A percentile compares a stretch with the other conserved stretches of the same genome.
Conservation (phyloP, 2,888 invertebrate species). For the Callimorpha dominula region DNA sequence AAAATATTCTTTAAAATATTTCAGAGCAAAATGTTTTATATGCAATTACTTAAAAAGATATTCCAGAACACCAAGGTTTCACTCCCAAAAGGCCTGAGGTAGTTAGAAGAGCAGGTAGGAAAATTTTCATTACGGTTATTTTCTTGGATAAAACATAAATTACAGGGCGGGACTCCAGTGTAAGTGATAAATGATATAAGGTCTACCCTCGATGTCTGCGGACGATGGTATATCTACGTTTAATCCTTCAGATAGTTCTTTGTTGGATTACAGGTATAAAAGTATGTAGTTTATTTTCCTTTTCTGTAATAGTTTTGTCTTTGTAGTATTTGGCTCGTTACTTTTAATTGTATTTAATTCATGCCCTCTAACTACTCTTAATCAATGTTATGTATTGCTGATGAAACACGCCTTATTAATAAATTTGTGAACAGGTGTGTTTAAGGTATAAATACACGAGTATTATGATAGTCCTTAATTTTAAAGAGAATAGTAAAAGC, state of each 20-base stretch:
- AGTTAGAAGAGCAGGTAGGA: slow-evolving; percentile 14
- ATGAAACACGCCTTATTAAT: no score
- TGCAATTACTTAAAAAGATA: not conserved
- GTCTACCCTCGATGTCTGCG: slow-evolving; percentile 12
- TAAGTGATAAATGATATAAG: slow-evolving; percentile 27
- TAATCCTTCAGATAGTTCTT: slow-evolving; percentile 17
- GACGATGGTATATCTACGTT: slow-evolving; percentile 15
- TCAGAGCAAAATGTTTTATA: not conserved
- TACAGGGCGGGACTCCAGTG: slow-evolving; percentile 15
- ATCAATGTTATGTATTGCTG: no score
- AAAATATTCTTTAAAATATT: not conserved
- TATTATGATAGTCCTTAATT: no score
- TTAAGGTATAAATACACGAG: no score
- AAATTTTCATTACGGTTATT: slow-evolving; percentile 25
- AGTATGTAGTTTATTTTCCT: not conserved
- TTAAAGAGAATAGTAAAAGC: no score
- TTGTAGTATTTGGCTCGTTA: not conserved
- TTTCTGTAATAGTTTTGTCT: not conserved
- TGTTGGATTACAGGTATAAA: slow-evolving; percentile 12
- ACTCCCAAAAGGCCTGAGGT: not conserved
- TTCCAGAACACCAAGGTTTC: not conserved
- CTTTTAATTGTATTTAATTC: not conserved
- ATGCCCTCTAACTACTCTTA: no score
- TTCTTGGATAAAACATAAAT: slow-evolving; percentile 28
- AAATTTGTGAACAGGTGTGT: no score